Evolutionary conservation across 1,140 invertebrate species (phyloP), one percentile per base, ranked within the genome.

Genomic region (Sycophaga agraensis): DNA sequence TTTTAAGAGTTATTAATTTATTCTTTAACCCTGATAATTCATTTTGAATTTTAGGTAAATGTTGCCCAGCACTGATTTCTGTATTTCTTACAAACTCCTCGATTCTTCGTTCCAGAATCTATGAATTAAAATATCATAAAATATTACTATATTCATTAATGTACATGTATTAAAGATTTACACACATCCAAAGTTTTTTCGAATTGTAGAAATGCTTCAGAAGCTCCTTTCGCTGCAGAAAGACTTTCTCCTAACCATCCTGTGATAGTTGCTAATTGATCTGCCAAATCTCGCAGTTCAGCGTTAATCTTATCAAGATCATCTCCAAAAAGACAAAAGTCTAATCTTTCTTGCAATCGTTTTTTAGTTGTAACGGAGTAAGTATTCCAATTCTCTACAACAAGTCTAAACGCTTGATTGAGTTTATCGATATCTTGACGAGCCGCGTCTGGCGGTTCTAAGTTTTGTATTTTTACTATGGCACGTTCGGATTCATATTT

Each of bases 161-260:
- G 11, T 31, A 31, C 11, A 69, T 63, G 48, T 57, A 64, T 9
- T 31, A 2, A 37, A 37, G 35, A 22, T 21, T n/a, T n/a, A n/a
- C n/a, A n/a, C n/a, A 92, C 90, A 81, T 87, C 82, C 66, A 93
- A 87, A 46, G 90, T 92, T 78, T 87, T 87, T 78, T 93, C 89
- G 74, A 93, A 93, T 65, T 91, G 86, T 46, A 83, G 82, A 73
- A 92, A 93, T 40, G 88, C 86, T 53, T 85, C 79, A 9, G 89
- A 88, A 53, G 87, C 88, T 43, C 87, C 84, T 73, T 85, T 86
- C 1, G 89, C 89, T 34, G 86, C 82, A 9, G 84, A 79, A 58
- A 91, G 75, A 68, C 88, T 91, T 70, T 91, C 89, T 14, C 89
- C 88, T 2, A 75, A 56, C 70, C 66, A 73, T 8, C 66, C 67